A percentile compares a stretch with the other conserved stretches of the same genome.
Conservation (phyloP, 2,797 vertebrate genomes). For the Tapera naevia region DNA sequence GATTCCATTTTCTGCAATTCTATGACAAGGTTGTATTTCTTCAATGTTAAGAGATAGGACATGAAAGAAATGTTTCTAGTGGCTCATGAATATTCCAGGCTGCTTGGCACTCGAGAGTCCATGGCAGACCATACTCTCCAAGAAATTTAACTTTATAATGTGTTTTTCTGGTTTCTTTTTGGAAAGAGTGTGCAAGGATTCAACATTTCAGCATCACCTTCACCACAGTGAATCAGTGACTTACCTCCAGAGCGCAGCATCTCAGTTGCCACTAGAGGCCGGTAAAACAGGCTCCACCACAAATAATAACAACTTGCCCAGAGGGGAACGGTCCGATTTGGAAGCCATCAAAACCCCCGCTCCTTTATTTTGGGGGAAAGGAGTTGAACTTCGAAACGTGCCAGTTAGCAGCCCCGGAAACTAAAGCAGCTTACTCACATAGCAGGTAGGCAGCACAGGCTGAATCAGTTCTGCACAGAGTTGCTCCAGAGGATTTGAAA, state of each 20-base stretch:
- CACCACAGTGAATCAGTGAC: background rate
- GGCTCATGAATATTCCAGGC: background rate
- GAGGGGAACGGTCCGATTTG: background rate
- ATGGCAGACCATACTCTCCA: background rate
- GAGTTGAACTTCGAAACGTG: background rate
- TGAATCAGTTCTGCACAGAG: background rate
- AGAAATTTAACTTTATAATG: background rate
- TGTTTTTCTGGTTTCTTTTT: background rate
- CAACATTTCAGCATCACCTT: background rate
- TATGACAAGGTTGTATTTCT: background rate
- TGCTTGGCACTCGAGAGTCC: background rate
- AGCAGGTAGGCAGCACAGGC: background rate
- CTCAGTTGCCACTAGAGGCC: background rate
- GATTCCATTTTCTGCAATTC: background rate
- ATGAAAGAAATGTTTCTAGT: background rate
- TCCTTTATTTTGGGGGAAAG: background rate
- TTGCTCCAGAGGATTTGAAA: background rate
- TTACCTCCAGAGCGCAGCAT: background rate
- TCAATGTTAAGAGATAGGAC: background rate
- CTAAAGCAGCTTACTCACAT: background rate
- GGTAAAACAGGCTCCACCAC: background rate
- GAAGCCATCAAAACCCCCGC: background rate
- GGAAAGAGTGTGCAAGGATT: background rate
- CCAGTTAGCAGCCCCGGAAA: background rate
- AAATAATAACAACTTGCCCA: accelerated